phyloP scores from a whole-genome alignment of 2,113 vertebrate species.

The Prochilodus magdalenae region DNA sequence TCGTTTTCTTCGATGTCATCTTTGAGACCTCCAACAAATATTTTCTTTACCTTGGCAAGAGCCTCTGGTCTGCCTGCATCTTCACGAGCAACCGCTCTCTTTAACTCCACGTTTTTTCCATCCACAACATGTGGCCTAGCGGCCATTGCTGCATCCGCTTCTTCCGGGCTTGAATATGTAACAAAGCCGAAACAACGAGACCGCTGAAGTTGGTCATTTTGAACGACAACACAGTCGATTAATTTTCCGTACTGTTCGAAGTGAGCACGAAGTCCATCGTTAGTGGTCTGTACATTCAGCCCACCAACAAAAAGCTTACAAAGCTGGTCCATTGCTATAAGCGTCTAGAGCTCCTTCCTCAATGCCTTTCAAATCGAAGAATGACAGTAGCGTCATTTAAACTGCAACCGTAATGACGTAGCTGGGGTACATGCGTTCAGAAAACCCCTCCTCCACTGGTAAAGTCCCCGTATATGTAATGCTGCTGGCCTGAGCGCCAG shows the following conservation, averaged over 20 bases:
- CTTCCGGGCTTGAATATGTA: slow-evolving; percentile 76
- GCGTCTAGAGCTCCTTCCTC: neutral
- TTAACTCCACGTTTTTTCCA: slow-evolving; percentile 88
- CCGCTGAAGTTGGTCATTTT: slow-evolving; percentile 86
- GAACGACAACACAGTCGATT: slow-evolving; percentile 87
- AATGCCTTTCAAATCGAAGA: neutral
- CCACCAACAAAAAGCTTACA: slow-evolving; percentile 98
- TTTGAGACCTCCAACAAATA: slow-evolving; percentile 94
- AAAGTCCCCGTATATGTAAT: neutral
- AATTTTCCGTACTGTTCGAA: slow-evolving; percentile 90
- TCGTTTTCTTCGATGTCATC: slow-evolving; percentile 91
- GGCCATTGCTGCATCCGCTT: slow-evolving; percentile 88
- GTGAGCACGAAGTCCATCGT: slow-evolving; percentile 91
- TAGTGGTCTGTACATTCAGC: slow-evolving; percentile 94
- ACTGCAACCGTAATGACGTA: neutral
- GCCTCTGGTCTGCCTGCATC: slow-evolving; percentile 86
- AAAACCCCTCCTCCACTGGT: neutral
- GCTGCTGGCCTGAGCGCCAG: too few species aligned
- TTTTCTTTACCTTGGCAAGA: slow-evolving; percentile 96
- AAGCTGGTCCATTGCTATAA: slow-evolving; percentile 80
- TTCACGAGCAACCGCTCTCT: slow-evolving; percentile 87
- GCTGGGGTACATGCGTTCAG: neutral
- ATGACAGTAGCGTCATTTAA: neutral
- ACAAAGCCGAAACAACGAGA: slow-evolving; percentile 93
- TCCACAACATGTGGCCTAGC: slow-evolving; percentile 87